Conservation (phyloP, 2,113 vertebrate species). For the Centropristis striata region DNA sequence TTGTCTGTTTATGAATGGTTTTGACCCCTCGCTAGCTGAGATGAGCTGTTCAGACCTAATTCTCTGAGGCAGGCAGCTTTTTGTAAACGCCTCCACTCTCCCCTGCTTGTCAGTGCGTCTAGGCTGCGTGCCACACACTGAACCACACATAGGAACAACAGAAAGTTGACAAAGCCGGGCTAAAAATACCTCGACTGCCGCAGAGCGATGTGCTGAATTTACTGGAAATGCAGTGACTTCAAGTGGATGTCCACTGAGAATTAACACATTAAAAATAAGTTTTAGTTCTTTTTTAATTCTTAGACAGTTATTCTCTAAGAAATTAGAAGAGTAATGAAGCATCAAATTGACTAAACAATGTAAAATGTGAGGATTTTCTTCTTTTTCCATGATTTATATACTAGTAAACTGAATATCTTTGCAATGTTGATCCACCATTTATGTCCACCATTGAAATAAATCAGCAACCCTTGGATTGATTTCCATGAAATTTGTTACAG, state of each 20-base stretch:
- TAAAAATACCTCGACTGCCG: constrained; percentile 70
- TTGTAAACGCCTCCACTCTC: constrained; percentile 79
- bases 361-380: background rate
- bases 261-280: constrained; percentile 4
- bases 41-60: constrained; percentile 51
- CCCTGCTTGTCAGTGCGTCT: constrained; percentile 52
- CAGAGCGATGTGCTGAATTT: constrained; percentile 54
- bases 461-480: no score
- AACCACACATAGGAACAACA: constrained; percentile 74
- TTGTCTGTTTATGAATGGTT: constrained; percentile 27
- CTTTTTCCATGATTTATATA: background rate
- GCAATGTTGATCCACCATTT: no score
- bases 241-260: constrained; percentile 36
- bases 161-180: constrained; percentile 44
- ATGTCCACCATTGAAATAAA: no score
- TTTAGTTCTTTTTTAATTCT: background rate
- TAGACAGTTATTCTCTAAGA: background rate
- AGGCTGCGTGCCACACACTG: constrained; percentile 58
- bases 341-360: background rate
- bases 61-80: constrained; percentile 62
- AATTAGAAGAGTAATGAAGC: background rate
- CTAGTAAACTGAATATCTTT: background rate
- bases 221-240: constrained; percentile 64
- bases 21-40: background rate
- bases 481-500: no score